Conservation (phyloP, 1,140 invertebrate genomes). For the Myzus persicae region DNA sequence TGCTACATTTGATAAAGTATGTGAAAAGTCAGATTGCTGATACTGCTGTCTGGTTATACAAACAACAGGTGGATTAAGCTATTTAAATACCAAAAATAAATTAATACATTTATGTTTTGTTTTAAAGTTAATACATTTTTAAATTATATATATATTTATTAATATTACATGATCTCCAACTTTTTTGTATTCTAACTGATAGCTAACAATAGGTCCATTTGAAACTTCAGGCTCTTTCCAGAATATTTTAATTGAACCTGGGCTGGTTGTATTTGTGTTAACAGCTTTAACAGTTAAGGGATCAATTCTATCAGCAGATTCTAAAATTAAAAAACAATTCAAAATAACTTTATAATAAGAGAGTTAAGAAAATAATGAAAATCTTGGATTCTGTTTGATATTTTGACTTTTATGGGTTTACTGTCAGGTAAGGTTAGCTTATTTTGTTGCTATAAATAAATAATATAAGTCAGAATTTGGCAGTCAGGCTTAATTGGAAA, state of each 20-base stretch:
- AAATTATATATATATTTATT: neutral
- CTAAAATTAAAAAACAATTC: constrained; percentile 58
- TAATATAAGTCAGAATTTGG: neutral
- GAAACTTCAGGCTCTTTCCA: constrained; percentile 84
- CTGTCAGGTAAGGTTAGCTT: no score
- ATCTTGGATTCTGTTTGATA: neutral
- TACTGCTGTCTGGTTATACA: constrained; percentile 68
- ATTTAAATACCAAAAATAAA: constrained; percentile 57
- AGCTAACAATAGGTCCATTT: constrained; percentile 86
- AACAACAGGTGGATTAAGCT: constrained; percentile 63
- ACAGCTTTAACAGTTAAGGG: constrained; percentile 59
- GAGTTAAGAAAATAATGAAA: neutral
- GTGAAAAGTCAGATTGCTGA: constrained; percentile 63
- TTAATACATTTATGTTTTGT: constrained; percentile 17
- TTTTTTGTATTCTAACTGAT: constrained; percentile 78
- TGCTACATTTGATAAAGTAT: constrained; percentile 67
- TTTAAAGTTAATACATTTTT: neutral
- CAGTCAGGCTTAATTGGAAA: neutral
- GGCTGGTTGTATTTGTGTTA: constrained; percentile 61
- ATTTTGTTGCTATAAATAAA: neutral
- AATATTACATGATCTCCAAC: constrained; percentile 70
- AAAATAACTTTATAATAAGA: neutral
- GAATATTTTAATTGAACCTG: constrained; percentile 63
- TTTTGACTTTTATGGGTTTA: no score
- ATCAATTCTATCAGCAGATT: constrained; percentile 62